Percentiles rank a stretch among this genome's conserved stretches.
These are phyloP conservation scores for Orycteropus afer DNA, from an alignment of 2,113 vertebrate genomes.

Conservation along the genomic window DNA sequence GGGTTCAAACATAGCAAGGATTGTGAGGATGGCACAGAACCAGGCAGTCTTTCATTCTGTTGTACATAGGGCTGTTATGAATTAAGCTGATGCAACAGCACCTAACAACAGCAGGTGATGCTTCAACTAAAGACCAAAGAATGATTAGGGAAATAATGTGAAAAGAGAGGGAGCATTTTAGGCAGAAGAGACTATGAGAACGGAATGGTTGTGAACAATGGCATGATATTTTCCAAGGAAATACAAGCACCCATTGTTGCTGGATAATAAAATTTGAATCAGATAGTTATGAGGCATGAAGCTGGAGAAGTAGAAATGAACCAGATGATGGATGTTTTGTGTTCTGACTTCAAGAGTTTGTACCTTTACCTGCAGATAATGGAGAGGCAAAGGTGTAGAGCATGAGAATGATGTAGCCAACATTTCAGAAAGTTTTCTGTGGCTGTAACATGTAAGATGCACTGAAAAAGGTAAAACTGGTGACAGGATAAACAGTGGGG, in stretches of 20 bases:
- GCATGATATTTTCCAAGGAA: not conserved
- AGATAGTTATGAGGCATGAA: not conserved
- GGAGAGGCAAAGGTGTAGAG: not conserved
- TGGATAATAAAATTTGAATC: not conserved
- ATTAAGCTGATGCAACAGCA: too few species aligned
- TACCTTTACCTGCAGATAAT: not conserved
- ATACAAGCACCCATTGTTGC: not conserved
- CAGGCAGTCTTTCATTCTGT: too few species aligned
- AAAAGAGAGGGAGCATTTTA: not conserved
- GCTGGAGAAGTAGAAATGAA: not conserved
- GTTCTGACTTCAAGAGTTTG: not conserved
- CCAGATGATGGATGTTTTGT: not conserved
- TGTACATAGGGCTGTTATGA: too few species aligned
- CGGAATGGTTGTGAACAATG: not conserved
- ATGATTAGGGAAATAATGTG: not conserved
- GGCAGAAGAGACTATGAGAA: not conserved
- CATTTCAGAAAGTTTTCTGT: slow-evolving; percentile 27
- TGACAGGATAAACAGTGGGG: not conserved
- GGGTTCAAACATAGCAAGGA: too few species aligned
- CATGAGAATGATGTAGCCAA: not conserved
- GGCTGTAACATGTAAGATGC: not conserved
- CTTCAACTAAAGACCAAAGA: not conserved
- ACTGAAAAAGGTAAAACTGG: not conserved
- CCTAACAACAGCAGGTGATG: too few species aligned
- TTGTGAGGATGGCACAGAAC: too few species aligned